A percentile compares a stretch with the other conserved stretches of the same genome.
Evolutionary conservation across 2,113 vertebrate species (phyloP).

Genomic region (Sitta europaea): DNA sequence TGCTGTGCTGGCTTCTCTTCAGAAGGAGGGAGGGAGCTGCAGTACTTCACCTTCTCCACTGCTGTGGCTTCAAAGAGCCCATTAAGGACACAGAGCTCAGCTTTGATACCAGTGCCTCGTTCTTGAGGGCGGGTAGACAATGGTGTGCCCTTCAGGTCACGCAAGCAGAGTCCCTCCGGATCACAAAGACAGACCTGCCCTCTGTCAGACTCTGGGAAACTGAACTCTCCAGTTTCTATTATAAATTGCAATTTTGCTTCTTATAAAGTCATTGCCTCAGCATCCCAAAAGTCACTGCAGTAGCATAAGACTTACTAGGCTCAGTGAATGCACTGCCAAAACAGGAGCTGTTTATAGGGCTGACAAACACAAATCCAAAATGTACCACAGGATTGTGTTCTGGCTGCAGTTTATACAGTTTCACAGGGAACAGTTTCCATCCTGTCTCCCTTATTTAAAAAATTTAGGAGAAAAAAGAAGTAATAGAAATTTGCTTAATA

Average conservation of each 20-base stretch:
- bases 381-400: background rate
- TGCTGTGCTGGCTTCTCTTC: slow-evolving; percentile 1
- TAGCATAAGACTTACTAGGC: background rate
- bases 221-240: background rate
- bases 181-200: background rate
- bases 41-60: background rate
- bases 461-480: background rate
- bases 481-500: background rate
- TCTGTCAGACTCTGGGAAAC: background rate
- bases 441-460: background rate
- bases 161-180: background rate
- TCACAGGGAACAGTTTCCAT: background rate
- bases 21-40: background rate
- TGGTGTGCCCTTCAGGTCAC: background rate
- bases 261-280: background rate
- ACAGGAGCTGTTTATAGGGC: background rate
- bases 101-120: background rate
- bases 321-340: background rate
- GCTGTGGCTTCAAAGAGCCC: background rate
- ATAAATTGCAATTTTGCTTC: background rate
- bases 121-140: background rate
- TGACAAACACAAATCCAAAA: background rate
- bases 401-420: background rate
- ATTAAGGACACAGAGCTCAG: background rate
- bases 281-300: background rate